These are phyloP conservation scores for Harpegnathos saltator DNA, from an alignment of 1,140 invertebrate genomes.

Conservation along the genomic window DNA sequence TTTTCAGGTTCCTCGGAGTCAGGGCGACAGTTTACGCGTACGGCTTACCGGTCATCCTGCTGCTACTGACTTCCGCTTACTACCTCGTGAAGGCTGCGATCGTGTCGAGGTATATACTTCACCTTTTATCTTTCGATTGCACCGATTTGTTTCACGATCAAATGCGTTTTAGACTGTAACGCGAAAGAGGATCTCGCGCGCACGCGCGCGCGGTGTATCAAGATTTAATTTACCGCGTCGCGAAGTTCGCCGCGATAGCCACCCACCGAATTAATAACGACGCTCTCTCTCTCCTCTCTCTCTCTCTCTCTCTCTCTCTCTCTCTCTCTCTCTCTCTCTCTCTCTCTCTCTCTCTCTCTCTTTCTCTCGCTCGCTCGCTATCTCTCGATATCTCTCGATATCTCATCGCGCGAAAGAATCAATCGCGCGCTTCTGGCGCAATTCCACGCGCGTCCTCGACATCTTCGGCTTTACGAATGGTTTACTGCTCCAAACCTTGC, in stretches of 20 bases:
- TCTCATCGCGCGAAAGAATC: background rate
- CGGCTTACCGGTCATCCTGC: slow-evolving; percentile 81
- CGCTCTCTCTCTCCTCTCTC: too few relatives aligned
- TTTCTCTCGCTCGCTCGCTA: too few relatives aligned
- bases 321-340: too few relatives aligned
- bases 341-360: too few relatives aligned
- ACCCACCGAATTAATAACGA: too few relatives aligned
- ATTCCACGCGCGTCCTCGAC: background rate
- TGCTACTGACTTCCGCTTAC: slow-evolving; percentile 82
- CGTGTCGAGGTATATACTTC: slow-evolving; percentile 84
- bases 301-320: too few relatives aligned
- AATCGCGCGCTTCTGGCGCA: background rate
- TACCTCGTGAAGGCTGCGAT: slow-evolving; percentile 85
- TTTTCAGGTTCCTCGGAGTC: slow-evolving; percentile 84
- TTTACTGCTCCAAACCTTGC: background rate
- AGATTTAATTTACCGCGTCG: background rate
- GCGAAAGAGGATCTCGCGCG: background rate
- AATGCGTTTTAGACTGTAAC: too few relatives aligned
- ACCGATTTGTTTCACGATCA: background rate
- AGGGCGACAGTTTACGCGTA: slow-evolving; percentile 85
- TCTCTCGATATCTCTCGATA: too few relatives aligned
- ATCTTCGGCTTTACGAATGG: background rate
- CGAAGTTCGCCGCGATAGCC: too few relatives aligned
- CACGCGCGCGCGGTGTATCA: background rate
- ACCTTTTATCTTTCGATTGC: background rate